phyloP scores from a whole-genome alignment of 2,797 vertebrate species.

The Peromyscus nudipes region DNA sequence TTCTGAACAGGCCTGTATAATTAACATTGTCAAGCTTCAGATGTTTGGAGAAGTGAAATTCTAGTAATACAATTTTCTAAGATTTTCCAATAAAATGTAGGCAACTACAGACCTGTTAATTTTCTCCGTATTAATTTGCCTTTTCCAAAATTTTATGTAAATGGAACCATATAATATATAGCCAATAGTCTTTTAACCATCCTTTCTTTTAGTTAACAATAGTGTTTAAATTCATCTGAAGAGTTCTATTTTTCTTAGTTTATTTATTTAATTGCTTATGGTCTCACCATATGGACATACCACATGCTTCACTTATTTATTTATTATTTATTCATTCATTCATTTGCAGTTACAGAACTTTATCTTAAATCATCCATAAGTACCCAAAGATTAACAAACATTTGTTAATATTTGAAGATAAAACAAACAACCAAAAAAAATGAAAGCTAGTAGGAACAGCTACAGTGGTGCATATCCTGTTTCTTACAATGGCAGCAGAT shows the following conservation, averaged over 20 bases:
- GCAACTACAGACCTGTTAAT: background rate
- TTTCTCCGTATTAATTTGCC: background rate
- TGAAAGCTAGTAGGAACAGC: background rate
- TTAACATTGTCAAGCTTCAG: background rate
- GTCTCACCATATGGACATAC: background rate
- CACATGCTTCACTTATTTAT: background rate
- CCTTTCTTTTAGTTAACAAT: background rate
- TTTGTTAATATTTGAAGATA: constrained; percentile 49
- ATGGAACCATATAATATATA: background rate
- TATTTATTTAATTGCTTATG: background rate
- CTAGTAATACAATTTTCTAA: background rate
- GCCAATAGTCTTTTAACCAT: background rate
- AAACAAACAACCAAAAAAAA: background rate
- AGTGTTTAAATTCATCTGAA: background rate
- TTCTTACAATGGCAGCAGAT: background rate
- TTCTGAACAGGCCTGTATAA: background rate
- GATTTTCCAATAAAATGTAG: background rate
- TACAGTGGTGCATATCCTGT: background rate
- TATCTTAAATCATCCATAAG: constrained; percentile 71
- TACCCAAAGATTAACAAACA: constrained; percentile 55
- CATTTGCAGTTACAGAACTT: constrained; percentile 62
- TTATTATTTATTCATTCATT: background rate
- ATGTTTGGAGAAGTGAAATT: background rate
- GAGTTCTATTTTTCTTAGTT: background rate
- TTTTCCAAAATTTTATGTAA: background rate